These are phyloP conservation scores for Acanthurus tractus DNA, from an alignment of 2,797 vertebrate species.

Conservation along the genomic window DNA sequence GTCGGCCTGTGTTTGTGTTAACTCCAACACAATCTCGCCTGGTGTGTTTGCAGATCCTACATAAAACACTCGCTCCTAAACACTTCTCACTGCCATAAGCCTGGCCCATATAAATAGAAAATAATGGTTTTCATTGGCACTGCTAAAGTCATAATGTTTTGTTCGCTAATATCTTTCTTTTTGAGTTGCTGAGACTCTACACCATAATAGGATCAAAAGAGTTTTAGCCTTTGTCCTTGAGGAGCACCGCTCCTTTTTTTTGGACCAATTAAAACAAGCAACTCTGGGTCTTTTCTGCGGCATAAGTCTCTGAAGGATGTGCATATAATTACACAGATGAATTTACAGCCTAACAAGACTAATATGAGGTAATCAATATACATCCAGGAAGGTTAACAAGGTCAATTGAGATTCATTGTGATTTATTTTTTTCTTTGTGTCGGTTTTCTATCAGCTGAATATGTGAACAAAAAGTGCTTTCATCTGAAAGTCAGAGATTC, in stretches of 20 bases:
- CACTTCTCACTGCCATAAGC: conserved; percentile 24
- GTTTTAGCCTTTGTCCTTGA: conserved; percentile 57
- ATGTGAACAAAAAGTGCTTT: conserved; percentile 52
- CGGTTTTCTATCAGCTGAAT: conserved; percentile 36
- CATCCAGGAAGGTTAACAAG: conserved; percentile 58
- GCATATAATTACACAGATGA: conserved; percentile 62
- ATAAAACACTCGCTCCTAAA: conserved; percentile 50
- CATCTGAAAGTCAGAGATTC: conserved; percentile 59
- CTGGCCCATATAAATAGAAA: conserved; percentile 18
- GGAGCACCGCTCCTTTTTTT: conserved; percentile 47
- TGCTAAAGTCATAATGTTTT: conserved; percentile 35
- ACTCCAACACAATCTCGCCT: conserved; percentile 56
- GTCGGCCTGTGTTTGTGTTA: conserved; percentile 64
- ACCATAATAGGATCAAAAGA: conserved; percentile 47
- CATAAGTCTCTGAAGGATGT: conserved; percentile 51
- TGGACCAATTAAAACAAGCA: conserved; percentile 65
- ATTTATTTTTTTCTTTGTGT: conserved; percentile 53
- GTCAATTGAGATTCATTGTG: conserved; percentile 55
- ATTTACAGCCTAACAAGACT: conserved; percentile 51
- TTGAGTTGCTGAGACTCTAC: conserved; percentile 31
- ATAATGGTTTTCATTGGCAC: conserved; percentile 46
- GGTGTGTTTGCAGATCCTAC: conserved; percentile 44
- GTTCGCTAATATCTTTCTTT: conserved; percentile 39
- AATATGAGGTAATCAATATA: conserved; percentile 59
- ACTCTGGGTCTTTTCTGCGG: conserved; percentile 36